Conservation (phyloP, 2,888 invertebrate genomes). For the Ditula angustiorana region DNA sequence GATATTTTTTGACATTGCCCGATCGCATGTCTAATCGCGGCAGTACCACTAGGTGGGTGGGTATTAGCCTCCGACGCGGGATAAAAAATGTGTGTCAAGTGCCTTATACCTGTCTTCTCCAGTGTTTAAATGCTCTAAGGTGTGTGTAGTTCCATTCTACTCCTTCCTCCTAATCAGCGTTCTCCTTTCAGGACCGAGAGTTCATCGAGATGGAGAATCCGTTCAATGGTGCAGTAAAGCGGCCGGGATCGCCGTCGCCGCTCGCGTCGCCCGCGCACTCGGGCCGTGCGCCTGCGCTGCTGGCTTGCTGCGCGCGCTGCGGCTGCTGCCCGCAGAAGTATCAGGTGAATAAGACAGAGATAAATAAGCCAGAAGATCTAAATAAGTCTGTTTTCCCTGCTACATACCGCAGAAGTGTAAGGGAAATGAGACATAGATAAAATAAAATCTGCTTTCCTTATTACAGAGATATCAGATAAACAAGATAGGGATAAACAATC, state of each 20-base stretch:
- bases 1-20: too few species aligned
- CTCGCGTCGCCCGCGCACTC: slow-evolving; percentile 95
- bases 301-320: slow-evolving; percentile 95
- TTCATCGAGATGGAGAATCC: slow-evolving; percentile 98
- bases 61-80: too few species aligned
- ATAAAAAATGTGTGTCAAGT: too few species aligned
- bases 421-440: too few species aligned
- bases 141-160: neutral
- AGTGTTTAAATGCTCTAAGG: neutral
- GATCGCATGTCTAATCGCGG: too few species aligned
- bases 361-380: slow-evolving; percentile 2
- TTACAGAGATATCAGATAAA: too few species aligned
- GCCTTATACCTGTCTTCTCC: neutral
- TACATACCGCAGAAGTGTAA: too few species aligned
- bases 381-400: neutral
- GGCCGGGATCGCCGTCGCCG: slow-evolving; percentile 95
- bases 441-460: too few species aligned
- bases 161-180: neutral
- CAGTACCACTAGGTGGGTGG: too few species aligned
- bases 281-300: slow-evolving; percentile 89
- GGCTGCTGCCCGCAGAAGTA: slow-evolving; percentile 95
- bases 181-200: slow-evolving; percentile 92
- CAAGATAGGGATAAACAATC: too few species aligned
- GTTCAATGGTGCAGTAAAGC: slow-evolving; percentile 96
- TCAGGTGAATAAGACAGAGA: slow-evolving; percentile 86